Conservation (phyloP, 1,140 invertebrate genomes). For the Prorops nasuta region DNA sequence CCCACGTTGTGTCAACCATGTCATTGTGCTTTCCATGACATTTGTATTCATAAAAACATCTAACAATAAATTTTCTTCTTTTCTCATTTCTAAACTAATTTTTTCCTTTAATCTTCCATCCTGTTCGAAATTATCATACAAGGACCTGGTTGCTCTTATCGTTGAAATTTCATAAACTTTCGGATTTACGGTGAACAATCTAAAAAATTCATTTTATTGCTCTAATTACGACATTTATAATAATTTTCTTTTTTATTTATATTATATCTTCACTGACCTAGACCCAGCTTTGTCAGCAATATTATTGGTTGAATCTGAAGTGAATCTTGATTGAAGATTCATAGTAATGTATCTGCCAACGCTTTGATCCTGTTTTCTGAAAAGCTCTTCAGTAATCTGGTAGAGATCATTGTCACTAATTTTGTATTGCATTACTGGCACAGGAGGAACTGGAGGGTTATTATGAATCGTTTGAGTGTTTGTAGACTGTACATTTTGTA, state of each 20-base stretch:
- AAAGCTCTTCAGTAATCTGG: constrained; percentile 45
- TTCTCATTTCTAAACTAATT: constrained; percentile 62
- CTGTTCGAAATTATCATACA: constrained; percentile 73
- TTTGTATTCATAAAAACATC: constrained; percentile 61
- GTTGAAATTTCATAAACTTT: constrained; percentile 38
- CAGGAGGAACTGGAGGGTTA: neutral
- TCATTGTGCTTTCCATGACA: constrained; percentile 60
- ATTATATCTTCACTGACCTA: neutral
- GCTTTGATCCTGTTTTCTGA: constrained; percentile 41
- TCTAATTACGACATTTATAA: neutral
- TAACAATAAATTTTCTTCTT: constrained; percentile 61
- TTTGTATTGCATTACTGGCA: constrained; percentile 1
- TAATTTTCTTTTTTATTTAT: neutral
- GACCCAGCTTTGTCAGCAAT: constrained; percentile 39
- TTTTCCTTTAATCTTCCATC: constrained; percentile 71
- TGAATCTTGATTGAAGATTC: constrained; percentile 43
- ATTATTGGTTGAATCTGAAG: constrained; percentile 17
- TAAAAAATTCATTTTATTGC: constrained; percentile 23
- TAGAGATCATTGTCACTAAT: constrained; percentile 40
- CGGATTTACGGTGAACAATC: constrained; percentile 37
- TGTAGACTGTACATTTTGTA: too few relatives aligned
- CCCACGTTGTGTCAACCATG: constrained; percentile 58
- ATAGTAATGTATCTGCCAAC: constrained; percentile 35
- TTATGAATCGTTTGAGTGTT: neutral
- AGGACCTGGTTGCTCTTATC: constrained; percentile 62